Conservation (phyloP, 2,888 invertebrate species). For the Cephus nigrinus region DNA sequence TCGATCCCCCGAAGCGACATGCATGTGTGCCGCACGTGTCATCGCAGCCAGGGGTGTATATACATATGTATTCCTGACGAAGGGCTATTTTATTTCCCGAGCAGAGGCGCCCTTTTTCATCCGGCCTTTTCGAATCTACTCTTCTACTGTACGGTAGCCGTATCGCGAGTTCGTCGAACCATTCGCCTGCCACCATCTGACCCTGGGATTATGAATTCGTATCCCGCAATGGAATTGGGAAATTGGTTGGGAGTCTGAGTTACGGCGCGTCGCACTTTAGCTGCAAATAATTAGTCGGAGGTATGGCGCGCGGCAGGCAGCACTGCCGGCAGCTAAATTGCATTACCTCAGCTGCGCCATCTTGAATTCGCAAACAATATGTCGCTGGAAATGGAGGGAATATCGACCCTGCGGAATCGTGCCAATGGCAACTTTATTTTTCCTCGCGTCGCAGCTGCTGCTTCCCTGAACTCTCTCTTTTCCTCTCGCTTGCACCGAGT, state of each 20-base stretch:
- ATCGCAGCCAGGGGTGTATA: not conserved
- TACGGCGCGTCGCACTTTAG: not conserved
- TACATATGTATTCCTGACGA: not conserved
- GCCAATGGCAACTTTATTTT: slow-evolving; percentile 38
- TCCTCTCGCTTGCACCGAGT: not conserved
- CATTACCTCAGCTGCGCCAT: slow-evolving; percentile 38
- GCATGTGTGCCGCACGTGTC: slow-evolving; percentile 7
- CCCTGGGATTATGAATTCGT: not conserved
- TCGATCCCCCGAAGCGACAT: not conserved
- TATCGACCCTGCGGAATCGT: slow-evolving; percentile 30
- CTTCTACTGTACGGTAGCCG: not conserved
- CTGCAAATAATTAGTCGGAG: slow-evolving; percentile 16
- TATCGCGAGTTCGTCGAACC: not conserved
- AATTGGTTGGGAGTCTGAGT: not conserved
- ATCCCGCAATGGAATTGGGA: not conserved
- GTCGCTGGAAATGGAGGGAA: slow-evolving; percentile 36
- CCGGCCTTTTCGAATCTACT: not conserved
- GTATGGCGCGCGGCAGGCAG: slow-evolving; percentile 4
- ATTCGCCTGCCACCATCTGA: not conserved
- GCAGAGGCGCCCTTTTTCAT: not conserved
- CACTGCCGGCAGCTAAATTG: slow-evolving; percentile 38
- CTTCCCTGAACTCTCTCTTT: not conserved
- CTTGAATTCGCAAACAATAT: slow-evolving; percentile 43
- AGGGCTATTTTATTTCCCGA: not conserved
- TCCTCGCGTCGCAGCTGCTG: not conserved